Evolutionary conservation across 1,140 invertebrate genomes (phyloP), one percentile per base, ranked within the genome.

Genomic region (Drosophila suzukii): DNA sequence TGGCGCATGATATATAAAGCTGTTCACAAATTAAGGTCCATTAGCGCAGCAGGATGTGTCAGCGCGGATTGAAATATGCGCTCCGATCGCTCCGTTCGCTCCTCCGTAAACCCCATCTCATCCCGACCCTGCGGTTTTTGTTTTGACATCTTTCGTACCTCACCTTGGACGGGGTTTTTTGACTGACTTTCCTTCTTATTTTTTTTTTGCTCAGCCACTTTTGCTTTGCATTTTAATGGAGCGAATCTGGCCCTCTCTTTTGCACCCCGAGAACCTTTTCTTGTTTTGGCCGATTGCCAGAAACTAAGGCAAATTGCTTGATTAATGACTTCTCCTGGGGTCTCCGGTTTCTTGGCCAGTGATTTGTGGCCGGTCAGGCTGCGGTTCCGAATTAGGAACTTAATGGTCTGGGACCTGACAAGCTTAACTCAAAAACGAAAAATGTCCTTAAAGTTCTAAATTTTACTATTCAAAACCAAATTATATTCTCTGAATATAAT

Each of bases 21-120:
- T 89, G 84, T 89, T 89, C 84, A 89, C 84, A 89, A 89, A 89
- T 89, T 89, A 89, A 90, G 84, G 85, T 89, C 84, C 84, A 89
- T 89, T 89, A 89, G 84, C 84, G 77, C 85, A 89, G 84, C 84
- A 89, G 84, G 84, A 89, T 89, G 84, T 89, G 84, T 89, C 84
- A 89, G 81, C 84, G 77, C 66, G 74, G 80, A 85, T 88, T 88
- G 85, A 88, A 89, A 88, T 88, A 88, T 89, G 84, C 85, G 79
- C 84, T 12, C 6, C 20, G 34, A 5, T 66, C 60, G 36, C 84
- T 12, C 6, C 20, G 34, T 8, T 66, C 60, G 36, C 62, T 55
- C 34, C 62, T 11, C 36, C 27, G 12, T 20, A 34, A 34, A 27
- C 58, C 30, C 65, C 46, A 27, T 5, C 27, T 27, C 27, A 27